Percentiles rank a stretch among this genome's conserved stretches.
Evolutionary conservation across 2,888 invertebrate genomes (phyloP).

Genomic region (Troglohyphantes excavatus): DNA sequence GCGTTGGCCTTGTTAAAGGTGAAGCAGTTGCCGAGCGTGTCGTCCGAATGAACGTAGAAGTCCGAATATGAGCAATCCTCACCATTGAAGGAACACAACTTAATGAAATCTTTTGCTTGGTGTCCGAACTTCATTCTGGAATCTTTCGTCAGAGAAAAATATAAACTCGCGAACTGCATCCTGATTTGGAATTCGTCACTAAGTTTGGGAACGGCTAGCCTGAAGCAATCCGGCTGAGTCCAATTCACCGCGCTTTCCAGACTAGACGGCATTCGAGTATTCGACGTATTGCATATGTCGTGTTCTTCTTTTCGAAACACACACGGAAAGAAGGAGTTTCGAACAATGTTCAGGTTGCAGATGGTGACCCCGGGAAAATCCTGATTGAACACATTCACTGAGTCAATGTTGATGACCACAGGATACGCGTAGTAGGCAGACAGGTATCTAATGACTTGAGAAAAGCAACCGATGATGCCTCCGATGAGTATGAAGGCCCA

Average conservation of each 20-base stretch:
- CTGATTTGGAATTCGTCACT: background rate
- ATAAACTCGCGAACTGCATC: slow-evolving; percentile 3
- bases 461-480: slow-evolving; percentile 26
- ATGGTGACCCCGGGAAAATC: slow-evolving; percentile 61
- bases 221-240: background rate
- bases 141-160: background rate
- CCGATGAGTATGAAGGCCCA: slow-evolving; percentile 42
- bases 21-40: slow-evolving; percentile 46
- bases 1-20: slow-evolving; percentile 33
- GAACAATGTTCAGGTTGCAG: slow-evolving; percentile 52
- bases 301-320: background rate
- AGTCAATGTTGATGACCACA: slow-evolving; percentile 36
- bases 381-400: background rate
- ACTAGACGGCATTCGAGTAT: background rate
- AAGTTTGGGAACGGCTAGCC: background rate
- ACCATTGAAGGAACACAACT: slow-evolving; percentile 28
- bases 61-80: background rate
- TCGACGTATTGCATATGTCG: background rate
- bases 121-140: slow-evolving; percentile 15
- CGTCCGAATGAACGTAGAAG: background rate
- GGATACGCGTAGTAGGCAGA: slow-evolving; percentile 41
- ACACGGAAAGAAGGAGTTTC: background rate
- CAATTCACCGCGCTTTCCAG: background rate
- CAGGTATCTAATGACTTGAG: slow-evolving; percentile 38
- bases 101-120: background rate